Conservation (phyloP, 2,113 vertebrate genomes). For the Polypterus senegalus region DNA sequence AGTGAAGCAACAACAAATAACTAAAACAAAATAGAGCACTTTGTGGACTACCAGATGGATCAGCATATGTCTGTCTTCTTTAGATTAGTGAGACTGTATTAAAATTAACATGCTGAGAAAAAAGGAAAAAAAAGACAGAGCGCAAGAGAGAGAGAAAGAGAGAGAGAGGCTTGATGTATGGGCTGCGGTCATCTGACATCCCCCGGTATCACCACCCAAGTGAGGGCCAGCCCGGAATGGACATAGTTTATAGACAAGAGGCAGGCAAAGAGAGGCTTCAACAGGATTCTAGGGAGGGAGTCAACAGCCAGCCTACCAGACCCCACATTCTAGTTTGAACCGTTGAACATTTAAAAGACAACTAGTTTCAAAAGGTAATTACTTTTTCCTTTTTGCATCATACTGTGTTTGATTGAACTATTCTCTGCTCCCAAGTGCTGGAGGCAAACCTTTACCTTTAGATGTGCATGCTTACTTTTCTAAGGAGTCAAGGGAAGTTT, state of each 20-base stretch:
- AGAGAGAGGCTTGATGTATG: constrained; percentile 37
- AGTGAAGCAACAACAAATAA: constrained; percentile 17
- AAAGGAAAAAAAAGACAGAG: constrained; percentile 23
- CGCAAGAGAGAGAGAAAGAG: constrained; percentile 34
- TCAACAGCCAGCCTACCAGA: constrained; percentile 13
- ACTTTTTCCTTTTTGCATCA: constrained; percentile 10
- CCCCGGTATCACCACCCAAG: constrained; percentile 41
- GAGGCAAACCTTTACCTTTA: no score
- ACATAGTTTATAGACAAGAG: constrained; percentile 26
- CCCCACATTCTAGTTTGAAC: constrained; percentile 40
- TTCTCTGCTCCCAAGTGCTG: background rate
- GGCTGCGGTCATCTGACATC: constrained; percentile 36
- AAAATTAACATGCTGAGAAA: constrained; percentile 46
- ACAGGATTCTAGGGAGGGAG: constrained; percentile 32
- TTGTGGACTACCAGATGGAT: constrained; percentile 55
- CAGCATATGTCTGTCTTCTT: constrained; percentile 56
- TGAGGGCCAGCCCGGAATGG: constrained; percentile 30
- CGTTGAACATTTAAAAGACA: constrained; percentile 27
- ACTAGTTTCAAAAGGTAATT: constrained; percentile 41
- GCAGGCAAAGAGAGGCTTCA: constrained; percentile 56
- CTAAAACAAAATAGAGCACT: constrained; percentile 28
- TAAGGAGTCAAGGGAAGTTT: no score
- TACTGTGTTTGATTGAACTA: constrained; percentile 4
- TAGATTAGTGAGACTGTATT: constrained; percentile 62
- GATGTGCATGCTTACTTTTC: no score